These are phyloP conservation scores for Ridgeia piscesae DNA, from an alignment of 1,140 invertebrate species.

Conservation along the genomic window DNA sequence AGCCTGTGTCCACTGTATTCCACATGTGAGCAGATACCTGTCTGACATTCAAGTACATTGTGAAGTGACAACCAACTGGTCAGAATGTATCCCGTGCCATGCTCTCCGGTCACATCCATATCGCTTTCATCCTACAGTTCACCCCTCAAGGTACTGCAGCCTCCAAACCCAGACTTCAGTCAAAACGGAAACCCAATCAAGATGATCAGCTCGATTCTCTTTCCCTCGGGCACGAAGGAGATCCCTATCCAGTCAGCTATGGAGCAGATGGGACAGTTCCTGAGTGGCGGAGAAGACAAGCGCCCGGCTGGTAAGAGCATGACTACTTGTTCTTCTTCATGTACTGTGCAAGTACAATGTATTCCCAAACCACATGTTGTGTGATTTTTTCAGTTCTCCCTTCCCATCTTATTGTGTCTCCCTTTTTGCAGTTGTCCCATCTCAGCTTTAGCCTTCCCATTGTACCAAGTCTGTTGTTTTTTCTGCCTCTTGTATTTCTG, in stretches of 20 bases:
- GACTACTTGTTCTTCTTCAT: too few relatives aligned
- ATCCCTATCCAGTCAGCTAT: conserved; percentile 16
- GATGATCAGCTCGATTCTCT: conserved; percentile 27
- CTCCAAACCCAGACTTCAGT: conserved; percentile 15
- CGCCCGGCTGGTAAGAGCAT: neutral
- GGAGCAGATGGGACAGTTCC: conserved; percentile 23
- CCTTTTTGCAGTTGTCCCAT: too few relatives aligned
- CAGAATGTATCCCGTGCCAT: neutral
- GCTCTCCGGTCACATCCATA: neutral
- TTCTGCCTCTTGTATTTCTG: too few relatives aligned
- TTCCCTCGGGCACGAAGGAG: conserved; percentile 23
- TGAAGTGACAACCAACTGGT: neutral
- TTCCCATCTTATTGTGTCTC: too few relatives aligned
- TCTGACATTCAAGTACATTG: neutral
- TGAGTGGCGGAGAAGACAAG: neutral
- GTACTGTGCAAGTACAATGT: too few relatives aligned
- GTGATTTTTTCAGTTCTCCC: too few relatives aligned
- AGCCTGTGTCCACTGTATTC: too few relatives aligned
- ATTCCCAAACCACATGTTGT: too few relatives aligned
- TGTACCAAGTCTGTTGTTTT: too few relatives aligned
- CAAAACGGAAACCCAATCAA: conserved; percentile 21
- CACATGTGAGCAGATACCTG: neutral
- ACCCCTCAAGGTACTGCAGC: conserved; percentile 21
- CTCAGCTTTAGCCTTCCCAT: too few relatives aligned
- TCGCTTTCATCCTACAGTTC: conserved; percentile 14